phyloP scores from a whole-genome alignment of 92 coral and sea anemone genomes.

The Virgularia gustaviana region DNA sequence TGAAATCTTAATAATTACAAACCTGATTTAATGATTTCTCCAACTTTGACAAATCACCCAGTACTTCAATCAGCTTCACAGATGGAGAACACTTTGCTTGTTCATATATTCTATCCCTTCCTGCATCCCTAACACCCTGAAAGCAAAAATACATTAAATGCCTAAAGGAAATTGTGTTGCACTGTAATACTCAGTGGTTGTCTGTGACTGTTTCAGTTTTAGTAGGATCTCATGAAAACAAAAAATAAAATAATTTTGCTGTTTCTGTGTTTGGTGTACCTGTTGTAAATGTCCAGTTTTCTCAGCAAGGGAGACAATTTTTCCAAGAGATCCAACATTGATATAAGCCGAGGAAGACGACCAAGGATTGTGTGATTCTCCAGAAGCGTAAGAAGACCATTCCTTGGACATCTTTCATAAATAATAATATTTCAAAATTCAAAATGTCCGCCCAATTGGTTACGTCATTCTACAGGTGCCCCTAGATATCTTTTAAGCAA shows the following conservation, averaged over 20 bases:
- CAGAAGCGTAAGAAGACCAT: conserved; percentile 6
- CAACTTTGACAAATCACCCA: conserved; percentile 70
- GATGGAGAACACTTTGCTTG: conserved; percentile 66
- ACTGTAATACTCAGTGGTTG: no score
- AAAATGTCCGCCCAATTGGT: conserved; percentile 12
- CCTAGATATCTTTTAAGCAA: no score
- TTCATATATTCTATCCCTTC: neutral
- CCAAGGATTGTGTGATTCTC: conserved; percentile 72
- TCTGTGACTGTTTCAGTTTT: neutral
- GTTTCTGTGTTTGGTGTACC: no score
- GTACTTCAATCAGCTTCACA: conserved; percentile 59
- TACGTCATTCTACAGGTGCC: no score
- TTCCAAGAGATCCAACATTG: conserved; percentile 75
- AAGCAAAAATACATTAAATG: no score
- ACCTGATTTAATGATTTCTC: conserved; percentile 81
- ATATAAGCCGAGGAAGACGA: conserved; percentile 78
- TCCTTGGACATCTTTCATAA: conserved; percentile 1
- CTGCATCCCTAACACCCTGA: no score
- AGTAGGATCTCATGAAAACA: neutral
- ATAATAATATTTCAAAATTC: neutral
- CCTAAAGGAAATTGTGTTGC: no score
- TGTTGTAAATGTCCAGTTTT: conserved; percentile 65
- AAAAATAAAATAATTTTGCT: neutral
- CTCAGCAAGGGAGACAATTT: conserved; percentile 68
- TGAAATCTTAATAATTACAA: no score